phyloP scores from a whole-genome alignment of 2,888 invertebrate genomes.

The Apodemia duryi region DNA sequence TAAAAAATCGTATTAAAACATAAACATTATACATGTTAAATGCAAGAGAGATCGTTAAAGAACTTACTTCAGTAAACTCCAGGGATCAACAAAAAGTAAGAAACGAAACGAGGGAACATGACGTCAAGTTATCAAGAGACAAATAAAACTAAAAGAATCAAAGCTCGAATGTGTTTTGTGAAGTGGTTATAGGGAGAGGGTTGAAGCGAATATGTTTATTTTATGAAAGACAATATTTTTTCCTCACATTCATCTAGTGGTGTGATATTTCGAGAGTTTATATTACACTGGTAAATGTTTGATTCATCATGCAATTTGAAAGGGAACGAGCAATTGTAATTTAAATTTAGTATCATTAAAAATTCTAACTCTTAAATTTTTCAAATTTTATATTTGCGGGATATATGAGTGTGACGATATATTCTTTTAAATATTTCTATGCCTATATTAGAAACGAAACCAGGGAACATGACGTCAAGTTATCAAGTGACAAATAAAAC shows the following conservation, averaged over 20 bases:
- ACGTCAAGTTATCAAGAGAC: not conserved
- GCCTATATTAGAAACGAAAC: too few relatives aligned
- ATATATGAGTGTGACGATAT: too few relatives aligned
- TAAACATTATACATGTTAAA: not conserved
- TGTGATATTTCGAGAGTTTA: too few relatives aligned
- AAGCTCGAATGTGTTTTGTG: not conserved
- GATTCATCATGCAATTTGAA: too few relatives aligned
- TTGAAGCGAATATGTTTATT: not conserved
- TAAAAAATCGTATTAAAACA: not conserved
- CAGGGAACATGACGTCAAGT: too few relatives aligned
- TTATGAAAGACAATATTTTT: slow-evolving; percentile 6
- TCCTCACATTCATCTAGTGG: too few relatives aligned
- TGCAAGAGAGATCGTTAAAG: not conserved
- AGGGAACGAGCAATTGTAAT: too few relatives aligned
- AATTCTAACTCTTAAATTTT: too few relatives aligned
- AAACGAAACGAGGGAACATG: slow-evolving; percentile 1
- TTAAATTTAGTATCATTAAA: too few relatives aligned
- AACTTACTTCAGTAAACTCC: not conserved
- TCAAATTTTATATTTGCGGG: too few relatives aligned
- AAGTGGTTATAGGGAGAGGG: not conserved
- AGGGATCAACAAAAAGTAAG: not conserved
- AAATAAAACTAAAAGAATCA: slow-evolving; percentile 6
- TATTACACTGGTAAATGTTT: too few relatives aligned
- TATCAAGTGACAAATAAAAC: slow-evolving; percentile 3
- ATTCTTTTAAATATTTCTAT: too few relatives aligned